Conservation (phyloP, 2,888 invertebrate species). For the Brassicogethes aeneus region DNA sequence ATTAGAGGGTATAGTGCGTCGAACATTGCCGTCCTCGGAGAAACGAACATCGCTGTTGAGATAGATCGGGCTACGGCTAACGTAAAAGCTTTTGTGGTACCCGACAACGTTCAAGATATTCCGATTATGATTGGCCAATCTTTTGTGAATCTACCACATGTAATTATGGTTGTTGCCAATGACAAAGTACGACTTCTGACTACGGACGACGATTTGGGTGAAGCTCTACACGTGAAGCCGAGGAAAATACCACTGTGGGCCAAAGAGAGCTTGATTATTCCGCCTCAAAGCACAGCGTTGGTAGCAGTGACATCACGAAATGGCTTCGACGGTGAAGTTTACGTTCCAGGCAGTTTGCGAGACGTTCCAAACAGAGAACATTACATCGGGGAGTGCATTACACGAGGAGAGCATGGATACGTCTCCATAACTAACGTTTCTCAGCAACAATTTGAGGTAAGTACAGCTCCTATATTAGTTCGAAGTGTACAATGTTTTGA, state of each 20-base stretch:
- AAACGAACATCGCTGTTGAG: not conserved
- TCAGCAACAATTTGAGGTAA: conserved; percentile 5
- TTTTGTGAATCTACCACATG: conserved; percentile 12
- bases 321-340: not conserved
- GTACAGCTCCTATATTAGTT: not conserved
- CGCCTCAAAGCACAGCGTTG: conserved; percentile 4
- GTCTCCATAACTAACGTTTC: conserved; percentile 5
- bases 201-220: conserved; percentile 5
- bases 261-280: conserved; percentile 6
- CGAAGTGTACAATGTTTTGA: not conserved
- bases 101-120: conserved; percentile 14
- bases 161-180: conserved; percentile 10
- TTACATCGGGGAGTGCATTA: conserved; percentile 6
- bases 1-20: not conserved
- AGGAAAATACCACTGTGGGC: conserved; percentile 8
- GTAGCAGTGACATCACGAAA: not conserved
- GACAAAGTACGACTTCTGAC: conserved; percentile 14
- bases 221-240: conserved; percentile 5
- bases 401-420: conserved; percentile 1
- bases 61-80: conserved; percentile 10
- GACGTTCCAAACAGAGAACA: not conserved
- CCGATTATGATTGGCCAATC: conserved; percentile 16
- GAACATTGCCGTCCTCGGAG: not conserved
- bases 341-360: conserved; percentile 2
- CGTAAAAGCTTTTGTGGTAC: conserved; percentile 14